Conservation (phyloP, 2,797 vertebrate genomes). For the Sebastes matsubarae region DNA sequence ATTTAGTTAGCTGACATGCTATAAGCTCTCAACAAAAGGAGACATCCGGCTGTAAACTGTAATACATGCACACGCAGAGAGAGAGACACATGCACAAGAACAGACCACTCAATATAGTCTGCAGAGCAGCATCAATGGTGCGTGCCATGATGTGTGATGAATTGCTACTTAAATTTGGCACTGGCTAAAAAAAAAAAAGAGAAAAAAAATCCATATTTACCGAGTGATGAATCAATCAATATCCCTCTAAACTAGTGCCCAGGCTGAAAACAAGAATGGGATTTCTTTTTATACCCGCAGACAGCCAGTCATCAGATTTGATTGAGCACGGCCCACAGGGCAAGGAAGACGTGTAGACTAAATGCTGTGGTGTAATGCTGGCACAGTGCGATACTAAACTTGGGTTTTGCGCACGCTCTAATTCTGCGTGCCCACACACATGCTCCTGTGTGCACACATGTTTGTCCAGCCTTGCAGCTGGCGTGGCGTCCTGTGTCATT, state of each 20-base stretch:
- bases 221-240: slow-evolving; percentile 66
- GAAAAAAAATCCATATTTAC: slow-evolving; percentile 35
- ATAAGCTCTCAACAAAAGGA: slow-evolving; percentile 28
- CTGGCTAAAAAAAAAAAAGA: slow-evolving; percentile 25
- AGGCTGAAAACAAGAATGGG: slow-evolving; percentile 46
- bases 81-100: background rate
- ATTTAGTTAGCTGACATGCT: slow-evolving; percentile 27
- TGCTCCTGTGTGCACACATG: slow-evolving; percentile 8
- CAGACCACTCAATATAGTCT: background rate
- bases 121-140: slow-evolving; percentile 13
- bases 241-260: slow-evolving; percentile 48
- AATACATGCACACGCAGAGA: background rate
- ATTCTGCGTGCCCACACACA: slow-evolving; percentile 34
- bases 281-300: slow-evolving; percentile 64
- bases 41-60: slow-evolving; percentile 10
- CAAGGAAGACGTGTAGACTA: slow-evolving; percentile 56
- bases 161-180: slow-evolving; percentile 45
- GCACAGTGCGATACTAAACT: slow-evolving; percentile 55
- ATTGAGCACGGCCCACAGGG: slow-evolving; percentile 62
- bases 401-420: slow-evolving; percentile 23
- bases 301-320: slow-evolving; percentile 70
- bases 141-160: slow-evolving; percentile 39
- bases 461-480: slow-evolving; percentile 49
- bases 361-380: slow-evolving; percentile 63
- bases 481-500: slow-evolving; percentile 51